Evolutionary conservation across 2,888 invertebrate genomes (phyloP).

Genomic region (Drosophila bunnanda): DNA sequence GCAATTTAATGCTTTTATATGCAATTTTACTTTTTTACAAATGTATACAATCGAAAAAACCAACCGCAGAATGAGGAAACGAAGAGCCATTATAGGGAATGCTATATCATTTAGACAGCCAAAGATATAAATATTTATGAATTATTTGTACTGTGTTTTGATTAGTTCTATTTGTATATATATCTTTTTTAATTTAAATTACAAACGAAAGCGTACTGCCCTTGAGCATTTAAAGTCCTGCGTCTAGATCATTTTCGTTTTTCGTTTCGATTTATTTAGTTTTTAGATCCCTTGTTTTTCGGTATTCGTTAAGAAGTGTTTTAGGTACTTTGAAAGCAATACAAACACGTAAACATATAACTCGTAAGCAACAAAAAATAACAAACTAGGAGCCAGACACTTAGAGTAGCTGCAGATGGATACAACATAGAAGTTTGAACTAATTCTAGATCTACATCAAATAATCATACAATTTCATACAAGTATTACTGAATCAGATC

Average conservation of each 20-base stretch:
- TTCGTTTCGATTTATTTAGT: conserved; percentile 27
- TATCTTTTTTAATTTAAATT: neutral
- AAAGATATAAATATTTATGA: conserved; percentile 56
- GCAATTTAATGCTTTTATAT: conserved; percentile 35
- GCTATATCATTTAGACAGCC: conserved; percentile 57
- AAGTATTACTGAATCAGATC: conserved; percentile 66
- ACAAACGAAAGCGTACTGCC: neutral
- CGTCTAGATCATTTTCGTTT: neutral
- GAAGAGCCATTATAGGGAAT: conserved; percentile 2
- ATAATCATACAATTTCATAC: conserved; percentile 53
- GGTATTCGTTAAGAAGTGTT: conserved; percentile 36
- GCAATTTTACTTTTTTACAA: conserved; percentile 48
- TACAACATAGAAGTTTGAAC: conserved; percentile 39
- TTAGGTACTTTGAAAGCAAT: conserved; percentile 68
- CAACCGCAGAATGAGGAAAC: conserved; percentile 7
- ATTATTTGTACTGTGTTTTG: conserved; percentile 27
- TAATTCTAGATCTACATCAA: conserved; percentile 47
- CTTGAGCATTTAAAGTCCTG: neutral
- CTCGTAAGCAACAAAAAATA: conserved; percentile 25
- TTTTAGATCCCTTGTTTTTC: conserved; percentile 7
- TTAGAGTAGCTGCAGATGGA: conserved; percentile 30
- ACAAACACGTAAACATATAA: conserved; percentile 55
- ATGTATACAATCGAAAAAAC: conserved; percentile 33
- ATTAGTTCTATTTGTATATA: conserved; percentile 35
- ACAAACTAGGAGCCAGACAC: conserved; percentile 21